Evolutionary conservation across 2,888 invertebrate genomes (phyloP).

Genomic region (Drosophila prolongata): DNA sequence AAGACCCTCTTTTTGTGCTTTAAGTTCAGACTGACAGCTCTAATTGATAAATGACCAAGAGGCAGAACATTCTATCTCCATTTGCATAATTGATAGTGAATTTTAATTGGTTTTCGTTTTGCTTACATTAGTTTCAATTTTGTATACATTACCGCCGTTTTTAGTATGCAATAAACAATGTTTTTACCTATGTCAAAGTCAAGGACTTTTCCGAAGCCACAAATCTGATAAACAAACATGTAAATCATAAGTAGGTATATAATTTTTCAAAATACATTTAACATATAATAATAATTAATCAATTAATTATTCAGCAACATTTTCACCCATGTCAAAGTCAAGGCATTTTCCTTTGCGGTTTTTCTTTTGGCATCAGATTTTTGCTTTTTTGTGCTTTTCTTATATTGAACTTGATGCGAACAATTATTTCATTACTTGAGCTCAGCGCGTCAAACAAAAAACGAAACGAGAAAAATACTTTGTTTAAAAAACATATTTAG

Average conservation of each 20-base stretch:
- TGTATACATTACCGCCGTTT: conserved; percentile 8
- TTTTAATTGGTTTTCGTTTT: conserved; percentile 36
- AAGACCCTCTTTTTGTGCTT: conserved; percentile 11
- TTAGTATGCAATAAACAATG: conserved; percentile 22
- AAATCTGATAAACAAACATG: not conserved
- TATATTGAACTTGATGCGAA: conserved; percentile 68
- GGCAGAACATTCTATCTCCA: conserved; percentile 28
- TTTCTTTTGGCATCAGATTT: conserved; percentile 13
- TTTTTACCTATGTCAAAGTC: conserved; percentile 35
- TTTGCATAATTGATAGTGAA: conserved; percentile 44
- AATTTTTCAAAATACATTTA: not conserved
- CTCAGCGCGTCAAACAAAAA: conserved; percentile 62
- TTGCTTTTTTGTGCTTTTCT: not conserved
- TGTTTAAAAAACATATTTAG: conserved; percentile 62
- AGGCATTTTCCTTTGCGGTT: conserved; percentile 18
- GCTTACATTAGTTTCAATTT: conserved; percentile 22
- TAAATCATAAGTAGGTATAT: not conserved
- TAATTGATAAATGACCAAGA: conserved; percentile 42
- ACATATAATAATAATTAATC: not conserved
- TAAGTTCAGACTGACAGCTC: conserved; percentile 24
- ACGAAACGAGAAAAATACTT: conserved; percentile 24
- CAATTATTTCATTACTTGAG: conserved; percentile 73
- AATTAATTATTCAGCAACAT: not conserved
- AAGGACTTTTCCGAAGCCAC: conserved; percentile 11
- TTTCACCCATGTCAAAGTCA: conserved; percentile 36